Evolutionary conservation across 2,797 vertebrate genomes (phyloP).

Genomic region (Xiphorhynchus erythropygius): DNA sequence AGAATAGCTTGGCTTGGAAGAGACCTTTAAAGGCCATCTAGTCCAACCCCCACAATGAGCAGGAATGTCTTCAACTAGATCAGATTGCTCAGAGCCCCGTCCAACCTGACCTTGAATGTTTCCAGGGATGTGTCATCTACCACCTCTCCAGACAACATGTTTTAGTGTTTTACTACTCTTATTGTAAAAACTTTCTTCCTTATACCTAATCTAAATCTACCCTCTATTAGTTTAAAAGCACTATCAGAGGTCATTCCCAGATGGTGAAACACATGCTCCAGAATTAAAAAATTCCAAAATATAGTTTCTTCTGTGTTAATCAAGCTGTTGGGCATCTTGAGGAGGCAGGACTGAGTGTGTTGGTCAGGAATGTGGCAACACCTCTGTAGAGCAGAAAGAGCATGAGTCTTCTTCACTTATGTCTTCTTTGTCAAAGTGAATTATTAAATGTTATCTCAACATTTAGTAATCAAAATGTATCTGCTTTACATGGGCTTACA

Average conservation of each 20-base stretch:
- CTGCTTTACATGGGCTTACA: neutral
- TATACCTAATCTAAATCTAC: neutral
- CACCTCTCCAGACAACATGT: neutral
- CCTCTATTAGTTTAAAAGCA: neutral
- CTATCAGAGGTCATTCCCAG: neutral
- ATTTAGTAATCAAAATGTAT: neutral
- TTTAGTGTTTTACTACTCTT: neutral
- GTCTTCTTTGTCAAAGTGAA: neutral
- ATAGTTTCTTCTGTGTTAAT: neutral
- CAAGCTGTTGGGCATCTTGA: neutral
- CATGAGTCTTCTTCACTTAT: neutral
- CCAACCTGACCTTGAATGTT: neutral
- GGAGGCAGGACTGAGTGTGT: neutral
- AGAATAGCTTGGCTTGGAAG: neutral
- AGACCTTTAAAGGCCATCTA: neutral
- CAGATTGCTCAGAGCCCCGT: neutral
- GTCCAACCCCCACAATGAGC: neutral
- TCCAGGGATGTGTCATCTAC: neutral
- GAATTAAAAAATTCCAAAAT: neutral
- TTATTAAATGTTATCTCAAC: neutral
- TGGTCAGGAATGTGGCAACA: neutral
- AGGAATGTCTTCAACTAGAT: neutral
- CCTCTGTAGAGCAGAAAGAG: neutral
- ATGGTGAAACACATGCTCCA: neutral
- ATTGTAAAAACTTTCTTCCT: neutral